A percentile compares a stretch with the other conserved stretches of the same genome.
phyloP scores from a whole-genome alignment of 2,888 invertebrate species.

The Pyrochroa serraticornis region DNA sequence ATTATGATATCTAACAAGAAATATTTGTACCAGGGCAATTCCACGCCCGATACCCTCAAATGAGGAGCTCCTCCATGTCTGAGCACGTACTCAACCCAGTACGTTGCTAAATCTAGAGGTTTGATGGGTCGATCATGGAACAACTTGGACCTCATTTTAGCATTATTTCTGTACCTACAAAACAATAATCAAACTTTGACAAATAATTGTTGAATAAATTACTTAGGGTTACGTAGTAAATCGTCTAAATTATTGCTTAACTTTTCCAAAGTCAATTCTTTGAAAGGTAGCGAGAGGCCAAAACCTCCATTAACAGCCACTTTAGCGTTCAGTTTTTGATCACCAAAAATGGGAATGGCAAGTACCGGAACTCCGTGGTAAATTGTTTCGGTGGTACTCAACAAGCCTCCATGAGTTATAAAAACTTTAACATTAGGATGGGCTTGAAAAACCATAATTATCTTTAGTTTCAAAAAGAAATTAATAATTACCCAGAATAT shows the following conservation, averaged over 20 bases:
- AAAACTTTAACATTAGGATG: constrained; percentile 22
- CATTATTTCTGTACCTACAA: constrained; percentile 7
- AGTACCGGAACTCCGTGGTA: constrained; percentile 29
- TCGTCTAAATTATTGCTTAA: constrained; percentile 12
- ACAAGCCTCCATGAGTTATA: constrained; percentile 18
- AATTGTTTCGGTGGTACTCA: constrained; percentile 25
- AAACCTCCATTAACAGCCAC: constrained; percentile 6
- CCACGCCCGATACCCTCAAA: constrained; percentile 25
- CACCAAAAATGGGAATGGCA: constrained; percentile 26
- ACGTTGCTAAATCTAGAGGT: constrained; percentile 31
- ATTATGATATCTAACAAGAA: constrained; percentile 27
- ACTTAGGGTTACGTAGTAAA: constrained; percentile 25
- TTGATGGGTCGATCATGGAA: constrained; percentile 12
- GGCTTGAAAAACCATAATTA: background rate
- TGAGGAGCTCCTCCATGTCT: constrained; percentile 19
- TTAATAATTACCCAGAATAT: constrained; percentile 41
- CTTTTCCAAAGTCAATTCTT: constrained; percentile 4
- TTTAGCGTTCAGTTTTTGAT: constrained; percentile 16
- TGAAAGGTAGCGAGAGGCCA: constrained; percentile 3
- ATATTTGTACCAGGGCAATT: constrained; percentile 32
- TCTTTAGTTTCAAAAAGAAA: background rate
- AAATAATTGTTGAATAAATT: background rate
- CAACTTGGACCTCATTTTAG: background rate
- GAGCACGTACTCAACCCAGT: constrained; percentile 34
- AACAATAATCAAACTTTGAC: background rate